Percentiles rank a stretch among this genome's conserved stretches.
phyloP scores from a whole-genome alignment of 2,888 invertebrate species.

The Diplolepis rosae region DNA sequence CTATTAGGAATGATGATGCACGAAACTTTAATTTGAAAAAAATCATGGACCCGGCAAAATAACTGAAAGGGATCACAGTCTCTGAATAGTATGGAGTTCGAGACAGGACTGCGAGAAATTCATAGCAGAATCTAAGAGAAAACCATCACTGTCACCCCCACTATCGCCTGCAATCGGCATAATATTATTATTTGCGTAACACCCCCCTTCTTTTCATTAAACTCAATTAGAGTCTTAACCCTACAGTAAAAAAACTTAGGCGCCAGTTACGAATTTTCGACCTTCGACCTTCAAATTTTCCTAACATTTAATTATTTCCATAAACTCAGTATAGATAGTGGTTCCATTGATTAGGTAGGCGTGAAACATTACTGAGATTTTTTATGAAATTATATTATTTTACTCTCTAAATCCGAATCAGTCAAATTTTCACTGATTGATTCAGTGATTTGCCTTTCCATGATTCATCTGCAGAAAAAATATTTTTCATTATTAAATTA shows the following conservation, averaged over 20 bases:
- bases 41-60: background rate
- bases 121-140: conserved; percentile 55
- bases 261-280: background rate
- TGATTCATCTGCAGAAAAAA: no score
- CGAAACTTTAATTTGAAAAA: background rate
- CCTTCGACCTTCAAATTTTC: background rate
- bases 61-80: background rate
- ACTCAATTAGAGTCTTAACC: background rate
- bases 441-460: no score
- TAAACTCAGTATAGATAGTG: no score
- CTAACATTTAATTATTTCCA: no score
- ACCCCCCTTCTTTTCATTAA: conserved; percentile 38
- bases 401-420: no score
- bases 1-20: background rate
- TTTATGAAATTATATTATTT: no score
- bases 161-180: conserved; percentile 41
- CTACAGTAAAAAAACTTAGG: background rate
- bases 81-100: conserved; percentile 45
- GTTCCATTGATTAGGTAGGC: no score
- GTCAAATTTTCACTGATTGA: no score
- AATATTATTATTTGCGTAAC: conserved; percentile 44
- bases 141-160: conserved; percentile 51
- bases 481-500: no score
- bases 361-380: no score
- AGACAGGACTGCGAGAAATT: conserved; percentile 55